Conservation (phyloP, 2,888 invertebrate genomes). For the Catocala sponsa region DNA sequence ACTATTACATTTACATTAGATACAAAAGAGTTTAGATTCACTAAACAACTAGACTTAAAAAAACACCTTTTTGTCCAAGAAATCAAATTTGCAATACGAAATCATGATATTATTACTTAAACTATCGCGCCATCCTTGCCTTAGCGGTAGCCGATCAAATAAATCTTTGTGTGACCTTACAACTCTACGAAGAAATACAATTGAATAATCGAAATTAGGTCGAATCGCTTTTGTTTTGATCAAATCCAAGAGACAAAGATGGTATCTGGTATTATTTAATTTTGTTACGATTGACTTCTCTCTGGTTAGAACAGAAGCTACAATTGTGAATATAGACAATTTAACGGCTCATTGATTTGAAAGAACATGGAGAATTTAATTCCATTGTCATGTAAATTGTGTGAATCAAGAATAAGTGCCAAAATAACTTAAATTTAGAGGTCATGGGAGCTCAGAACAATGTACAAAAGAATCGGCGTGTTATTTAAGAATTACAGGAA, state of each 20-base stretch:
- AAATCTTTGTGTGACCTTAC: too few species aligned
- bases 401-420: constrained; percentile 1
- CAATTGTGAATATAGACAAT: constrained; percentile 2
- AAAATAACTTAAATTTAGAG: constrained; percentile 8
- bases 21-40: too few species aligned
- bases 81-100: too few species aligned
- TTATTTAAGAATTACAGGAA: constrained; percentile 6
- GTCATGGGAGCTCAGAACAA: constrained; percentile 33
- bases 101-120: too few species aligned
- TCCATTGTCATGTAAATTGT: constrained; percentile 13
- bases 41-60: too few species aligned
- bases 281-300: neutral
- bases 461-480: constrained; percentile 14
- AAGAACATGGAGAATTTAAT: neutral
- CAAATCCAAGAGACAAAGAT: too few species aligned
- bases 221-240: too few species aligned
- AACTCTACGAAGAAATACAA: neutral
- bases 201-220: constrained; percentile 1
- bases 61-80: too few species aligned
- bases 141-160: too few species aligned
- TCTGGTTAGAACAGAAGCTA: constrained; percentile 8
- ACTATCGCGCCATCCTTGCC: too few species aligned
- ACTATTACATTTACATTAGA: too few species aligned
- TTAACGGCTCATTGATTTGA: constrained; percentile 8
- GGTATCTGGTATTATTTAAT: too few species aligned